Evolutionary conservation across 53 echinoderm and acorn worm genomes (phyloP).

Genomic region (Antedon mediterranea): DNA sequence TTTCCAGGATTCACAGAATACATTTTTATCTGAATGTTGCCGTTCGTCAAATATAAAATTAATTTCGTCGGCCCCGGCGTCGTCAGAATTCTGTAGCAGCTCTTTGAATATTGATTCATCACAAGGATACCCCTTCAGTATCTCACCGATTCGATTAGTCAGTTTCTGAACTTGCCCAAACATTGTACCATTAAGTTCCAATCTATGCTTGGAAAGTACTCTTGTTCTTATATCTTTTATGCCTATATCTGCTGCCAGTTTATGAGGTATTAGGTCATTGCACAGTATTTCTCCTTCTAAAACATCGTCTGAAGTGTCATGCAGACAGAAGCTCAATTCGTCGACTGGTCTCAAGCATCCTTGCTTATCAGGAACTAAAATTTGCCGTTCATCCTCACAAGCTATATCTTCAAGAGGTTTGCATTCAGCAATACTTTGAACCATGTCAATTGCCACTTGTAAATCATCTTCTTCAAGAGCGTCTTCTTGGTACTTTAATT

Average conservation of each 20-base stretch:
- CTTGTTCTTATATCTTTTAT: not conserved
- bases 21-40: constrained; percentile 22
- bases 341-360: not conserved
- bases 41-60: constrained; percentile 79
- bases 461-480: not conserved
- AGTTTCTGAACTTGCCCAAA: constrained; percentile 81
- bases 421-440: not conserved
- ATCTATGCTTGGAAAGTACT: not conserved
- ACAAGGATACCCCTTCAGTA: constrained; percentile 54
- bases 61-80: constrained; percentile 67
- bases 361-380: not conserved
- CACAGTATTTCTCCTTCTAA: not conserved
- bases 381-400: not conserved
- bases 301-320: not conserved
- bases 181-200: constrained; percentile 1
- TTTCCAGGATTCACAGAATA: constrained; percentile 27
- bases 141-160: constrained; percentile 51
- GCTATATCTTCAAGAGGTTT: not conserved
- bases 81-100: constrained; percentile 92
- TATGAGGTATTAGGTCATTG: constrained; percentile 11
- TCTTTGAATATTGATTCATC: constrained; percentile 75
- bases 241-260: not conserved
- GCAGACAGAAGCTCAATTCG: not conserved
- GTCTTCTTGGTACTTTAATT: not conserved
- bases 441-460: not conserved